phyloP scores from a whole-genome alignment of 2,797 vertebrate genomes.

The Vireo griseus region DNA sequence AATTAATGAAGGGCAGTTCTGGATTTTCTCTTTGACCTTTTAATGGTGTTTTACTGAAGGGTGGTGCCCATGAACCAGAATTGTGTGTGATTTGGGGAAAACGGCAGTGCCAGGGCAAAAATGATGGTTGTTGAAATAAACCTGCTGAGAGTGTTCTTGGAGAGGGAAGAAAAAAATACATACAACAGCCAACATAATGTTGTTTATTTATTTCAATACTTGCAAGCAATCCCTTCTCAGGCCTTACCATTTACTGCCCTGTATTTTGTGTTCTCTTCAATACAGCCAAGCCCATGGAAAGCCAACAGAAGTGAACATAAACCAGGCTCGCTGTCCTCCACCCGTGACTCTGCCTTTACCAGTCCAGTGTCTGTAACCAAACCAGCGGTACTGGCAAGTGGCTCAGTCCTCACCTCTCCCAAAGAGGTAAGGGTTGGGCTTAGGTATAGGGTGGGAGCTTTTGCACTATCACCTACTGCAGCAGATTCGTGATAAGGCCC shows the following conservation, averaged over 20 bases:
- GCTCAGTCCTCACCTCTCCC: constrained; percentile 85
- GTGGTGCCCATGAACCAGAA: not conserved
- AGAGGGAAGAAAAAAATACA: not conserved
- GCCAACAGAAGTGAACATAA: constrained; percentile 90
- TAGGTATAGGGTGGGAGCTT: not conserved
- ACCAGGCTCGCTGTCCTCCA: constrained; percentile 88
- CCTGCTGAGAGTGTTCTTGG: not conserved
- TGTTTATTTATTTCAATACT: not conserved
- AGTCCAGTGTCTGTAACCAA: constrained; percentile 95
- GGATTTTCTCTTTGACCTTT: not conserved
- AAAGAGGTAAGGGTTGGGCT: constrained; percentile 86
- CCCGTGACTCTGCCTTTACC: constrained; percentile 95
- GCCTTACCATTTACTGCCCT: not conserved
- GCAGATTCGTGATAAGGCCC: not conserved
- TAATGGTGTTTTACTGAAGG: not conserved
- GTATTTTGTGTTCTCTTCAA: constrained; percentile 31
- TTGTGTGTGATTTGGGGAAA: not conserved
- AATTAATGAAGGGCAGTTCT: not conserved
- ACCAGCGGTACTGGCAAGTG: constrained; percentile 86
- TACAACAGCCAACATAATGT: not conserved
- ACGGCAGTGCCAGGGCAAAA: not conserved
- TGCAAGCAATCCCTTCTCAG: not conserved
- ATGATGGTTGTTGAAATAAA: not conserved
- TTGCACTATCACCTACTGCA: not conserved
- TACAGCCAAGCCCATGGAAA: constrained; percentile 91